Percentiles rank a stretch among this genome's conserved stretches.
Conservation (phyloP, 2,888 invertebrate genomes). For the Macaria notata region DNA sequence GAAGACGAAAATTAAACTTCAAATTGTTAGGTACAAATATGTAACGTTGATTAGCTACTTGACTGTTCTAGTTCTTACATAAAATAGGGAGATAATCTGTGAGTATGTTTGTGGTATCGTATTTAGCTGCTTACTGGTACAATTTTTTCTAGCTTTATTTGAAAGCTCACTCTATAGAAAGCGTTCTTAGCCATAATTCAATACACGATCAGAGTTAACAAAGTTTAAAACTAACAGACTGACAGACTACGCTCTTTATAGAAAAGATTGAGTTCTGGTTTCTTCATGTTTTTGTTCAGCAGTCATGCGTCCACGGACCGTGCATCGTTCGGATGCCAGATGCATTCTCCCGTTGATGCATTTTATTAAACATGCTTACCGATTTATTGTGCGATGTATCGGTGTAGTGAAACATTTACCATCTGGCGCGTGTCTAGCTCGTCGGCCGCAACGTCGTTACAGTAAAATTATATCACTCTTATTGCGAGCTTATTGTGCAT, state of each 20-base stretch:
- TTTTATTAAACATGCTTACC: conserved; percentile 38
- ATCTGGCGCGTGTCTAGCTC: background rate
- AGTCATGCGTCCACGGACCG: conserved; percentile 47
- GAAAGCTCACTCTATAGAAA: too few species aligned
- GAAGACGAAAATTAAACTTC: too few species aligned
- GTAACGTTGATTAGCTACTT: too few species aligned
- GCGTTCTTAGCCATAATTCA: too few species aligned
- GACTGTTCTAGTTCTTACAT: too few species aligned
- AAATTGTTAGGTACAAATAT: too few species aligned
- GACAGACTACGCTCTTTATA: background rate
- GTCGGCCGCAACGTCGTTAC: background rate
- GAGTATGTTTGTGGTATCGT: too few species aligned
- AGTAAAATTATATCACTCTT: conserved; percentile 1
- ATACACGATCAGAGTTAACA: too few species aligned
- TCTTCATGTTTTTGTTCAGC: conserved; percentile 52
- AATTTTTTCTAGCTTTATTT: too few species aligned
- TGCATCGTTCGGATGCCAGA: conserved; percentile 60
- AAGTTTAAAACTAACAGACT: too few species aligned
- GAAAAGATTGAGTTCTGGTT: conserved; percentile 1
- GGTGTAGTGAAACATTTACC: conserved; percentile 7
- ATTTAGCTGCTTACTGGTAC: too few species aligned
- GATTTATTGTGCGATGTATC: conserved; percentile 19
- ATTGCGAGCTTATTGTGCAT: conserved; percentile 5
- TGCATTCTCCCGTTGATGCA: conserved; percentile 50
- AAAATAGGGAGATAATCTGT: too few species aligned